Conservation (phyloP, 2,113 vertebrate genomes). For the Marmota monax region DNA sequence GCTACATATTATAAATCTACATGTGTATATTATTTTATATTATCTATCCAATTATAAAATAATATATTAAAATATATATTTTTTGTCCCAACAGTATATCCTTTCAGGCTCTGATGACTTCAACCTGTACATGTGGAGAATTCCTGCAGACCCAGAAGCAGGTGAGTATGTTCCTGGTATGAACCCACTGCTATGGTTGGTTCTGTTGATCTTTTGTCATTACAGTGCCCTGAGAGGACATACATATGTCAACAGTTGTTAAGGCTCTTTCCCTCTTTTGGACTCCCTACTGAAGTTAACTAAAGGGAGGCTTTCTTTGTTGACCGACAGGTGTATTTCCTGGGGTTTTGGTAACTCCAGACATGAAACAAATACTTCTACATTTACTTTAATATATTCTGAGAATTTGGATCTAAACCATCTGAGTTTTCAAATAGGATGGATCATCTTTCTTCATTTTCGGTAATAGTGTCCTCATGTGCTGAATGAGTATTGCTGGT, state of each 20-base stretch:
- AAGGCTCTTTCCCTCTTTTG: conserved; percentile 25
- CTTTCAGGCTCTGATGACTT: conserved; percentile 99
- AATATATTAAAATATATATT: not conserved
- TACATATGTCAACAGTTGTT: not conserved
- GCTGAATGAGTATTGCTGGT: not conserved
- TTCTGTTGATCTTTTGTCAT: not conserved
- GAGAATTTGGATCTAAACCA: conserved; percentile 57
- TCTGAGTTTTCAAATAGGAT: conserved; percentile 1
- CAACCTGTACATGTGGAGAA: conserved; percentile 99
- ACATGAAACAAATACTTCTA: conserved; percentile 41
- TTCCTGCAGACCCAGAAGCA: conserved; percentile 97
- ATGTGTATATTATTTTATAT: not conserved
- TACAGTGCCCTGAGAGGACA: not conserved
- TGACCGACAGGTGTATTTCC: not conserved
- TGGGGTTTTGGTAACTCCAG: conserved; percentile 25
- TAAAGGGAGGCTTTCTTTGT: conserved; percentile 1
- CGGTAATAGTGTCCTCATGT: not conserved
- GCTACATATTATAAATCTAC: not conserved
- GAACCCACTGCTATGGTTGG: not conserved
- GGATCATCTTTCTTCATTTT: conserved; percentile 39
- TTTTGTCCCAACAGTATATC: conserved; percentile 93
- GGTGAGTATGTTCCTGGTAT: conserved; percentile 85
- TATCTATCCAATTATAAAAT: not conserved
- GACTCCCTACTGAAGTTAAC: not conserved
- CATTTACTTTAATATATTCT: conserved; percentile 3